These are phyloP conservation scores for Eira barbara DNA, from an alignment of 2,113 vertebrate species.

Conservation along the genomic window DNA sequence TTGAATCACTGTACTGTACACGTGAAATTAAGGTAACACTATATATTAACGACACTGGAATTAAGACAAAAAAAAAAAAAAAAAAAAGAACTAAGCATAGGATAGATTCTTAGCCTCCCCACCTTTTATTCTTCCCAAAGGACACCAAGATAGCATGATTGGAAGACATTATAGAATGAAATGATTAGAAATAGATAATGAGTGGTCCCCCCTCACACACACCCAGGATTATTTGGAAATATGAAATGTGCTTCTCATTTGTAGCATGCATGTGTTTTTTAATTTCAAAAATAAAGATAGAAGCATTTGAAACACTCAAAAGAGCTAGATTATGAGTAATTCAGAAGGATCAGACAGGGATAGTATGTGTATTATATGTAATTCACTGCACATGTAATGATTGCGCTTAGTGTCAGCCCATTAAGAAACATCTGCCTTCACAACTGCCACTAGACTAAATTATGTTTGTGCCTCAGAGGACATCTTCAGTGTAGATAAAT, in stretches of 20 bases:
- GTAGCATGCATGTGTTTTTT: not conserved
- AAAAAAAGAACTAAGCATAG: not conserved
- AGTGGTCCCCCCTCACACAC: not conserved
- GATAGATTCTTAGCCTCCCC: not conserved
- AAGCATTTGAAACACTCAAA: not conserved
- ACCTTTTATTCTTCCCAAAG: not conserved
- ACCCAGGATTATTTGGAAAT: not conserved
- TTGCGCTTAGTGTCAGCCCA: not conserved
- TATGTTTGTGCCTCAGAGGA: not conserved
- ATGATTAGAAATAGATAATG: not conserved
- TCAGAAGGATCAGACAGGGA: not conserved
- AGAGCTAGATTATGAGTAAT: not conserved
- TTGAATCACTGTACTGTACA: not conserved
- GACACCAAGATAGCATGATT: not conserved
- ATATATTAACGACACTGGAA: not conserved
- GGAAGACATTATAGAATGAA: not conserved
- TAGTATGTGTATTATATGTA: not conserved
- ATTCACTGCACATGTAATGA: not conserved
- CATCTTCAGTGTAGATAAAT: not conserved
- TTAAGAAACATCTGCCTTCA: conserved; percentile 21
- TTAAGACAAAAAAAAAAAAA: not conserved
- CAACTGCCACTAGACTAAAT: not conserved
- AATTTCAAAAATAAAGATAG: not conserved
- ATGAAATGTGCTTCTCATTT: not conserved
- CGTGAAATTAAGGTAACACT: not conserved